Evolutionary conservation across 1,140 invertebrate species (phyloP), one percentile per base, ranked within the genome.

Genomic region (Brachionus calyciflorus): DNA sequence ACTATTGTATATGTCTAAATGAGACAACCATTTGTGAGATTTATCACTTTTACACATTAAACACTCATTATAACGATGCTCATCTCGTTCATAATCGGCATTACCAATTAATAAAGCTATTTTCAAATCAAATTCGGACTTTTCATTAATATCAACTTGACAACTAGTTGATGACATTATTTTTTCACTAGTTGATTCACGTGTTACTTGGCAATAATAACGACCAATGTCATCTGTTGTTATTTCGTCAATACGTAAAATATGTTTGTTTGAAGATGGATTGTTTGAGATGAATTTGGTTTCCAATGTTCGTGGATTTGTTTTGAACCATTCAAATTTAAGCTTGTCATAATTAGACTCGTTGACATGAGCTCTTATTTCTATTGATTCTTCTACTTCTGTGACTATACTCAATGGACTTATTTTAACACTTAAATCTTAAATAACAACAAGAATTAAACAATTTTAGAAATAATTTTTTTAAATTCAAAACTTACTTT

Each of bases 31-130:
- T 41, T 51, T 24, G 19, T 28, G 65, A 0, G 37, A 46, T 46
- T 73, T 19, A 12, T 73, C 69, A 40, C 28, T 19, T 28, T 30
- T 49, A 17, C 69, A 73, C n/a, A 51, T n/a, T 19, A 30, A 10
- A 37, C 69, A 73, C 2, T 51, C 21, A 30, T 21, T n/a, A 37
- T 40, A 40, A n/a, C 6, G 26, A 51, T 41, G 24, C 14, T 51
- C 26, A 21, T 73, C 46, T 26, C 19, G 33, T 73, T 73, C 69
- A 51, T 73, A 73, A 24, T 73, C 28, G 24, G 46, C 69, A 55
- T 73, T 73, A 21, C 69, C 69, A 41, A 73, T 73, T 55, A 73
- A 41, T n/a, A 73, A 19, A 30, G 69, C 69, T 37, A 73, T 73
- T 73, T 73, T 73, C 17, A 73, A 51, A 73, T 73, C 69, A 55